phyloP scores from a whole-genome alignment of 2,113 vertebrate genomes.

The Polyodon spathula region DNA sequence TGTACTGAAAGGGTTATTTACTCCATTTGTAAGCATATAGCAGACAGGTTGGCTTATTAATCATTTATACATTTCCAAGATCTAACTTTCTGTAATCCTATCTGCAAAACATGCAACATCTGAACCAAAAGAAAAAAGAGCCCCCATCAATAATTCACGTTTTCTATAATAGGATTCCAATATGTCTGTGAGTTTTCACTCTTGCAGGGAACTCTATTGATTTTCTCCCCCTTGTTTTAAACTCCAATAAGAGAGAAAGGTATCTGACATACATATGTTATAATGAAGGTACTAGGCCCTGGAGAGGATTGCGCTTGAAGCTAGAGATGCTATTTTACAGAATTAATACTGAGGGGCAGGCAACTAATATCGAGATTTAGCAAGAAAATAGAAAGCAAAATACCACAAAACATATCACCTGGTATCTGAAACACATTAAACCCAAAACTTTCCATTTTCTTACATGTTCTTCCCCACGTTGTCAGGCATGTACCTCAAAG shows the following conservation, averaged over 20 bases:
- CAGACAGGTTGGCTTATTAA: slow-evolving; percentile 40
- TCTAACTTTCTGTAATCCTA: slow-evolving; percentile 39
- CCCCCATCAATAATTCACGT: slow-evolving; percentile 50
- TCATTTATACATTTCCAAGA: slow-evolving; percentile 42
- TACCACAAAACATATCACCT: no score
- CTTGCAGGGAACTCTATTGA: slow-evolving; percentile 40
- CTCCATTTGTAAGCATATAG: slow-evolving; percentile 38
- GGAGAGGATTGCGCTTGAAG: neutral
- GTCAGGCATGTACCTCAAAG: no score
- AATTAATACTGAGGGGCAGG: neutral
- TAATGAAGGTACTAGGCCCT: neutral
- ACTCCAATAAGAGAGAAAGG: neutral
- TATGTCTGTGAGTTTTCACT: slow-evolving; percentile 37
- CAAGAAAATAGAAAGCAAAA: neutral
- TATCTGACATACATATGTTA: neutral
- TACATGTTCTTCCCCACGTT: no score
- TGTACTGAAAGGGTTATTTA: slow-evolving; percentile 28
- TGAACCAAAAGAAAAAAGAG: slow-evolving; percentile 30
- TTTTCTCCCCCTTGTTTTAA: slow-evolving; percentile 25
- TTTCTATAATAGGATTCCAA: slow-evolving; percentile 42
- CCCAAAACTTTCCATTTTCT: no score
- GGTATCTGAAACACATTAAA: neutral
- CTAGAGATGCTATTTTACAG: neutral
- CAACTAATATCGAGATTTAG: neutral
- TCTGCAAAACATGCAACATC: slow-evolving; percentile 23